Percentiles rank a stretch among this genome's conserved stretches.
These are phyloP conservation scores for Ceraclea dissimilis DNA, from an alignment of 2,888 invertebrate genomes.

Conservation along the genomic window DNA sequence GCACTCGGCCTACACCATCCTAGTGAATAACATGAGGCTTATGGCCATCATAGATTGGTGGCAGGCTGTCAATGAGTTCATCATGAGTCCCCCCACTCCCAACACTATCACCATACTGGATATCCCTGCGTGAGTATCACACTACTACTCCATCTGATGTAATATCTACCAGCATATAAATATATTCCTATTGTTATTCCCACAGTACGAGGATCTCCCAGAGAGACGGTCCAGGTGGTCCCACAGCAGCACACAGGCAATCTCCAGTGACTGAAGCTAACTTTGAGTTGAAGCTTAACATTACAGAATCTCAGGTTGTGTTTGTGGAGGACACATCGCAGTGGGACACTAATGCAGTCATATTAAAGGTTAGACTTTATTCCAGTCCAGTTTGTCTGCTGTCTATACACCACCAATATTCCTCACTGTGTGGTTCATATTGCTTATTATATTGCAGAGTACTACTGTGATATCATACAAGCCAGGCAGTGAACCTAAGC, in stretches of 20 bases:
- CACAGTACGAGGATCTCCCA: neutral
- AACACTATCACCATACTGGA: slow-evolving; percentile 19
- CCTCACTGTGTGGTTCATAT: neutral
- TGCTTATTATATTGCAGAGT: slow-evolving; percentile 62
- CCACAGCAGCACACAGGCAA: slow-evolving; percentile 18
- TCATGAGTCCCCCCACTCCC: slow-evolving; percentile 50
- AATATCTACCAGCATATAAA: no score
- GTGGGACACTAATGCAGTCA: slow-evolving; percentile 89
- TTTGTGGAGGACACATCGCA: slow-evolving; percentile 85
- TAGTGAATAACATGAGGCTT: slow-evolving; percentile 89
- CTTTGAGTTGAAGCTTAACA: slow-evolving; percentile 83
- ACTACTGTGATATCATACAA: slow-evolving; percentile 83
- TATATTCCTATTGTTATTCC: no score
- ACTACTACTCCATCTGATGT: neutral
- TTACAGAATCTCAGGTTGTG: slow-evolving; percentile 92
- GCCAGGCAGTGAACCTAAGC: slow-evolving; percentile 59
- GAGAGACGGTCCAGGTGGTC: neutral
- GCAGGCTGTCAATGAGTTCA: slow-evolving; percentile 73
- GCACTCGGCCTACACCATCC: slow-evolving; percentile 72
- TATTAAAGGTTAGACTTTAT: slow-evolving; percentile 53
- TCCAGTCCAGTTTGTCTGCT: no score
- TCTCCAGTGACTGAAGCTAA: slow-evolving; percentile 34
- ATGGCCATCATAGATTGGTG: slow-evolving; percentile 94
- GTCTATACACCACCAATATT: neutral
- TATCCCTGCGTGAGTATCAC: neutral